Evolutionary conservation across 37 sponge, comb jelly and placozoan species (phyloP).

Genomic region (Bolinopsis microptera): DNA sequence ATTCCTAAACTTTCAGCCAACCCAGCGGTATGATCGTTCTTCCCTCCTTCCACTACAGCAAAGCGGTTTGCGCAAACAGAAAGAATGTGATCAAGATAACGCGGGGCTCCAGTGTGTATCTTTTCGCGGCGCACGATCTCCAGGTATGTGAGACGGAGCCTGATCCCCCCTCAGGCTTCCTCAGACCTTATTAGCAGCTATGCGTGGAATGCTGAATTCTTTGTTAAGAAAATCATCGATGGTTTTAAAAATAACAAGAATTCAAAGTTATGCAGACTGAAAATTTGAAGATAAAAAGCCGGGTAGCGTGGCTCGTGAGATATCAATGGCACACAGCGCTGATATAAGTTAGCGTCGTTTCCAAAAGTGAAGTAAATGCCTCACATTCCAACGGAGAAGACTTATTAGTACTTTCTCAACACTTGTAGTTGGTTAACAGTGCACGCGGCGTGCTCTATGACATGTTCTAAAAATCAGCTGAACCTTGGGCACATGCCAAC

Average conservation of each 20-base stretch:
- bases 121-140: neutral
- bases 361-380: neutral
- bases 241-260: neutral
- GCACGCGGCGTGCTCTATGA: neutral
- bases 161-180: no score
- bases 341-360: neutral
- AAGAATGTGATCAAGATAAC: slow-evolving; percentile 14
- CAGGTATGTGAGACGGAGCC: slow-evolving; percentile 7
- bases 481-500: neutral
- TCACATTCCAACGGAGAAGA: neutral
- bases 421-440: neutral
- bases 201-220: neutral
- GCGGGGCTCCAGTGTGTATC: slow-evolving; percentile 9
- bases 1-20: no score
- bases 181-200: neutral
- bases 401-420: neutral
- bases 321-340: neutral
- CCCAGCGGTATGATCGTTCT: slow-evolving; percentile 10
- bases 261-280: neutral
- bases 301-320: neutral
- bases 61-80: neutral
- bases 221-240: neutral
- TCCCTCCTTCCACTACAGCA: neutral
- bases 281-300: neutral
- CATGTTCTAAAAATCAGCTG: neutral